These are phyloP conservation scores for Danio tinwini DNA, from an alignment of 2,797 vertebrate genomes.

Conservation along the genomic window DNA sequence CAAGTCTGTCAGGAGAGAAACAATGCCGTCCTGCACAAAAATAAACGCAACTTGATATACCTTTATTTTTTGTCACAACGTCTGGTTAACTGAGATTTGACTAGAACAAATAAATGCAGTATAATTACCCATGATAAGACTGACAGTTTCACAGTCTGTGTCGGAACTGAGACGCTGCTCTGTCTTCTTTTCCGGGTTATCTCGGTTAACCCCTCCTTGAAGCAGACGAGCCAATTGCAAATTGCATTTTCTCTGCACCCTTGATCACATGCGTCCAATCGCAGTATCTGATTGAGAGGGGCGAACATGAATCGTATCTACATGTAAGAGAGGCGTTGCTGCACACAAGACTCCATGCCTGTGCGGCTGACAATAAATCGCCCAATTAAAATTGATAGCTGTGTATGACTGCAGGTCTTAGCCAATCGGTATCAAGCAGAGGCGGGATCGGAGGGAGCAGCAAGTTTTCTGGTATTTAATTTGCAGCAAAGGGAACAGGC, in stretches of 20 bases:
- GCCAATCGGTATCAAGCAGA: constrained; percentile 34
- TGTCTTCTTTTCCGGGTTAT: constrained; percentile 72
- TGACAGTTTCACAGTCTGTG: constrained; percentile 19
- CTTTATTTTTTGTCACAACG: background rate
- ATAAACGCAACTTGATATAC: background rate
- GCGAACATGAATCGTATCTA: constrained; percentile 57
- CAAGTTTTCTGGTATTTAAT: background rate
- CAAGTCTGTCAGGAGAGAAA: background rate
- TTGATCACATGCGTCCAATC: constrained; percentile 67
- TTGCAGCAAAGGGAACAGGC: background rate
- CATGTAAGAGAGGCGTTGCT: background rate
- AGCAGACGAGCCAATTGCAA: constrained; percentile 64
- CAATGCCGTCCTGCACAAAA: background rate
- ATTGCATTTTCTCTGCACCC: accelerated
- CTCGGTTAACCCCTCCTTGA: constrained; percentile 56
- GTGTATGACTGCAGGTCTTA: background rate
- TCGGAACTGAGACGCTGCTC: constrained; percentile 10
- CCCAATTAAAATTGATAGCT: constrained; percentile 17
- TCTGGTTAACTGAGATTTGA: background rate
- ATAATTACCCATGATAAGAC: constrained; percentile 78
- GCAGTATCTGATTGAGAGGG: constrained; percentile 52
- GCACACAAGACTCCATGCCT: background rate
- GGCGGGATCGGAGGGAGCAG: constrained; percentile 31
- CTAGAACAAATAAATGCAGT: constrained; percentile 5
- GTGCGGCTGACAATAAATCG: background rate